These are phyloP conservation scores for Cheirogaleus major DNA, from an alignment of 2,797 vertebrate genomes.

Conservation along the genomic window DNA sequence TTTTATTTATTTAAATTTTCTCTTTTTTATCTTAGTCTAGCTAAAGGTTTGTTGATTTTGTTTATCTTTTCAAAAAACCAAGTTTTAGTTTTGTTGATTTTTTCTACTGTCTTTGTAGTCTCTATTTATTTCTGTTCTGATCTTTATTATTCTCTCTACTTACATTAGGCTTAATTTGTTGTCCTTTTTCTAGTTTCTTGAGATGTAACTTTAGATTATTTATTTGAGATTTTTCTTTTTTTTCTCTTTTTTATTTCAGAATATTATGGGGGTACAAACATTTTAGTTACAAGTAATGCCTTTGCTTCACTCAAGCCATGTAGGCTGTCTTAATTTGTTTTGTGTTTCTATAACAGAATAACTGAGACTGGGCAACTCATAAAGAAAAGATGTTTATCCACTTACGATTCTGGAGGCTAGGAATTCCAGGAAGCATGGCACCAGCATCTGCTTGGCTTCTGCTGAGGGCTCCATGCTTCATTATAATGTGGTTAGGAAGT, in stretches of 20 bases:
- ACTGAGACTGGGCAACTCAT: too few relatives aligned
- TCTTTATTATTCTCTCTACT: background rate
- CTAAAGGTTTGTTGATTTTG: background rate
- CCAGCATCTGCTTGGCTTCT: too few relatives aligned
- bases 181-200: background rate
- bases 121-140: background rate
- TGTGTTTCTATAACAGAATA: background rate
- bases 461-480: background rate
- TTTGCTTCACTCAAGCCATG: background rate
- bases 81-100: background rate
- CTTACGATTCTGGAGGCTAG: too few relatives aligned
- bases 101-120: background rate
- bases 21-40: background rate
- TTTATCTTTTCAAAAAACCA: background rate
- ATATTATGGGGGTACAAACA: too few relatives aligned
- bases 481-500: background rate
- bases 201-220: background rate
- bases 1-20: background rate
- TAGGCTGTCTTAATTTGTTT: background rate
- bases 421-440: too few relatives aligned
- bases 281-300: too few relatives aligned
- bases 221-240: background rate
- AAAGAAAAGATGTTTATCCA: too few relatives aligned
- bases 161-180: background rate
- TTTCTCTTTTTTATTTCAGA: background rate